These are phyloP conservation scores for Julus scanicus DNA, from an alignment of 2,888 invertebrate genomes.

Conservation along the genomic window DNA sequence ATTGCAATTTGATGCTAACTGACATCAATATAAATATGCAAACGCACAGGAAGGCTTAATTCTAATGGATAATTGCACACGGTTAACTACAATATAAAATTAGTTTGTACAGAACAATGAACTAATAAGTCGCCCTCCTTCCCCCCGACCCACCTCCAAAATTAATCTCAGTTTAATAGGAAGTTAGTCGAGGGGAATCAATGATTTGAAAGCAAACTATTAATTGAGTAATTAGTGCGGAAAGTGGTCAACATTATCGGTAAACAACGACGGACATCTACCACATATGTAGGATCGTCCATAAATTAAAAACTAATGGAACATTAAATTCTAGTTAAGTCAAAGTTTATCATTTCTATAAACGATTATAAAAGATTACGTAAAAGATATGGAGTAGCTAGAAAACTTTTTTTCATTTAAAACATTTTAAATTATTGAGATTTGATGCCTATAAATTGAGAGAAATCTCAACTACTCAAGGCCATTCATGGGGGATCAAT, in stretches of 20 bases:
- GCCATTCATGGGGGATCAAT: no score
- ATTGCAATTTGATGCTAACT: neutral
- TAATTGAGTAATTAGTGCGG: neutral
- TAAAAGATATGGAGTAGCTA: no score
- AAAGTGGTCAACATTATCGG: neutral
- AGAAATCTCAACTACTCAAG: no score
- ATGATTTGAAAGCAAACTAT: neutral
- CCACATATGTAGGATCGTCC: neutral
- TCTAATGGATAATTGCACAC: neutral
- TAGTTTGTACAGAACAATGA: neutral
- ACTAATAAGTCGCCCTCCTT: neutral
- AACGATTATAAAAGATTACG: no score
- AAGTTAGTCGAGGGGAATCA: neutral
- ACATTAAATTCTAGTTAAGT: no score
- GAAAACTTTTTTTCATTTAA: no score
- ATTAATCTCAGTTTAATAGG: conserved; percentile 5
- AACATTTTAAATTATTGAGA: no score
- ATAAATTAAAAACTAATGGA: no score
- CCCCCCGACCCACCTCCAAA: neutral
- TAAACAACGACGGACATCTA: neutral
- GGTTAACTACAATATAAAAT: neutral
- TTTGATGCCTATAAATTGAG: no score
- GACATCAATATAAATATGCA: conserved; percentile 22
- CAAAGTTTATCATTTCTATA: no score
- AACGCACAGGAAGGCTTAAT: neutral